These are phyloP conservation scores for Chymomyza procnemis DNA, from an alignment of 2,888 invertebrate genomes.

Conservation along the genomic window DNA sequence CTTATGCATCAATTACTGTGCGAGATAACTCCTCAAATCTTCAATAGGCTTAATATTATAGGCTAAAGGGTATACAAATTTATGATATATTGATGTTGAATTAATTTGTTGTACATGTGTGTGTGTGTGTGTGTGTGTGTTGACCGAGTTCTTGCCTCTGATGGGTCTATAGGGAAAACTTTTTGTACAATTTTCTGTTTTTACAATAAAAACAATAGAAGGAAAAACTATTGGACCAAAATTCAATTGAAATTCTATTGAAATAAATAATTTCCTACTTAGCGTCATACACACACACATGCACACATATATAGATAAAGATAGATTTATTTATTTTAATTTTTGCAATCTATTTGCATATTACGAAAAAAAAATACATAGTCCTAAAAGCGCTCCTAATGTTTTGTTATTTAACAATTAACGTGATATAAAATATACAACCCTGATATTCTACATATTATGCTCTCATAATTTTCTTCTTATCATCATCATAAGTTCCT, in stretches of 20 bases:
- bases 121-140: slow-evolving; percentile 7
- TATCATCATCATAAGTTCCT: too few relatives aligned
- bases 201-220: background rate
- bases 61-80: background rate
- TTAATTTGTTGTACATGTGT: slow-evolving; percentile 9
- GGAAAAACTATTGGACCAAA: background rate
- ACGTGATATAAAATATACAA: too few relatives aligned
- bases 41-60: too few relatives aligned
- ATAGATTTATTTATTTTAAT: slow-evolving; percentile 29
- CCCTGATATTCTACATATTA: too few relatives aligned
- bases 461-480: too few relatives aligned
- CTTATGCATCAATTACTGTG: too few relatives aligned
- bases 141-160: slow-evolving; percentile 1
- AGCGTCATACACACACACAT: slow-evolving; percentile 36
- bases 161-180: slow-evolving; percentile 29
- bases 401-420: too few relatives aligned
- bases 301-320: slow-evolving; percentile 27
- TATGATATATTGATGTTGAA: background rate
- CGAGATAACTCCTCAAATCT: too few relatives aligned
- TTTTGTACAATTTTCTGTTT: background rate
- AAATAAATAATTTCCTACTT: slow-evolving; percentile 54
- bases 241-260: slow-evolving; percentile 58
- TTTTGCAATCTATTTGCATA: slow-evolving; percentile 57
- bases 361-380: background rate
- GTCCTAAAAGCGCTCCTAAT: background rate